Evolutionary conservation across 2,888 invertebrate genomes (phyloP), one percentile per base, ranked within the genome.

Genomic region (Cephus pygmeus): DNA sequence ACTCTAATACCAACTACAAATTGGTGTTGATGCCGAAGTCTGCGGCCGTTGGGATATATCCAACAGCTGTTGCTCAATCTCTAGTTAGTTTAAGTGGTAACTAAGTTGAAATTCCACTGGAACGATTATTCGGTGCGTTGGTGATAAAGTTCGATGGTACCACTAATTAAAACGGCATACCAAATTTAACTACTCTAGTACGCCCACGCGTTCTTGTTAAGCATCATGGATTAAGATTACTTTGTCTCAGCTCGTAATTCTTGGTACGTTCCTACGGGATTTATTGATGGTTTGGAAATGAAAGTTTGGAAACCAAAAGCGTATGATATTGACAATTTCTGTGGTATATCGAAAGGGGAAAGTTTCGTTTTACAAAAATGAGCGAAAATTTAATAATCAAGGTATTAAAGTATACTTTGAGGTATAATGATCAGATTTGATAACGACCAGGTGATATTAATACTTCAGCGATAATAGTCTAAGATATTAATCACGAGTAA

Each of bases 111-210:
- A 78, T 78, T 78, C 78, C 73, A 40, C 56, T 34, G 78, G 34
- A 34, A 68, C 73, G 78, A 78, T 56, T 56, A 56, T 71, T 71
- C 71, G 30, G 71, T 71, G 9, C 56, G 71, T 78, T 73, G 69
- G 34, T 76, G 78, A 78, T 78, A 78, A 78, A 71, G 40, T 75
- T 73, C 75, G 71, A 76, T 73, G 76, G 34, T 33, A 34, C 33
- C 34, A 78, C 78, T 78, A 78, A 78, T 78, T 78, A 78, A 78
- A 78, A 78, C 75, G 30, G 71, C 75, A 73, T 78, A 78, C 78
- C 78, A 73, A n/a, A 73, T 33, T 73, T 12, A 69, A 76, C 69
- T 75, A 73, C 73, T 34, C 73, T 15, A 75, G 75, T 69, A 75
- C 69, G 34, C 75, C 78, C 73, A 76, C 76, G 68, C 76, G n/a